A percentile compares a stretch with the other conserved stretches of the same genome.
phyloP scores from a whole-genome alignment of 1,140 invertebrate genomes.

The Hycleus phaleratus region DNA sequence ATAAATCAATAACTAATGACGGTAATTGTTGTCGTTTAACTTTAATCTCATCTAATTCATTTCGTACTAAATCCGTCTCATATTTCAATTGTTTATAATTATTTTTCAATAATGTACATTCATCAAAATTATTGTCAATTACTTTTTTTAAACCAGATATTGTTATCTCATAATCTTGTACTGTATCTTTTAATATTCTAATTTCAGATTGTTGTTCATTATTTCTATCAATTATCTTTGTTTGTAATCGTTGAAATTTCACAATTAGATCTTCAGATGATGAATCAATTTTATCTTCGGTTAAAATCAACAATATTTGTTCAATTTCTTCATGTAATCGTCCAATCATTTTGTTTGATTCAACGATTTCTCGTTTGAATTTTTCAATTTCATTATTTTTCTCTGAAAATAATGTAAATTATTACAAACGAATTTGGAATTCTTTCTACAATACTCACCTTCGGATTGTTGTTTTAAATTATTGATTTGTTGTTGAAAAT shows the following conservation, averaged over 20 bases:
- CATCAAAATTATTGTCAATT: background rate
- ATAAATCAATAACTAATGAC: background rate
- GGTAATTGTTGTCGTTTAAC: background rate
- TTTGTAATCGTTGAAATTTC: background rate
- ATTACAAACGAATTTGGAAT: too few relatives aligned
- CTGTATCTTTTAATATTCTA: background rate
- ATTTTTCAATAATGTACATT: constrained; percentile 1
- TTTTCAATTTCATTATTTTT: too few relatives aligned
- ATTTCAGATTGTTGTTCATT: background rate
- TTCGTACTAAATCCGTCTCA: background rate
- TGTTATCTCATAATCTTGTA: constrained; percentile 6
- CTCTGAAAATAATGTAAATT: too few relatives aligned
- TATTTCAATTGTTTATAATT: background rate
- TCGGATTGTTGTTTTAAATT: too few relatives aligned
- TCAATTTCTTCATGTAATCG: too few relatives aligned
- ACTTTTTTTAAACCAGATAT: constrained; percentile 8
- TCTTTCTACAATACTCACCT: too few relatives aligned
- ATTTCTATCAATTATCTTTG: background rate
- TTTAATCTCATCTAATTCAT: background rate
- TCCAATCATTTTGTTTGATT: too few relatives aligned
- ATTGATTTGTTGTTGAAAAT: too few relatives aligned
- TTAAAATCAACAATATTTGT: too few relatives aligned
- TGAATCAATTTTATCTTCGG: too few relatives aligned
- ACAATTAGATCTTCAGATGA: too few relatives aligned
- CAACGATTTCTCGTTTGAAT: too few relatives aligned